Evolutionary conservation across 2,888 invertebrate species (phyloP), one percentile per base, ranked within the genome.

Genomic region (Schizotus pectinicornis): DNA sequence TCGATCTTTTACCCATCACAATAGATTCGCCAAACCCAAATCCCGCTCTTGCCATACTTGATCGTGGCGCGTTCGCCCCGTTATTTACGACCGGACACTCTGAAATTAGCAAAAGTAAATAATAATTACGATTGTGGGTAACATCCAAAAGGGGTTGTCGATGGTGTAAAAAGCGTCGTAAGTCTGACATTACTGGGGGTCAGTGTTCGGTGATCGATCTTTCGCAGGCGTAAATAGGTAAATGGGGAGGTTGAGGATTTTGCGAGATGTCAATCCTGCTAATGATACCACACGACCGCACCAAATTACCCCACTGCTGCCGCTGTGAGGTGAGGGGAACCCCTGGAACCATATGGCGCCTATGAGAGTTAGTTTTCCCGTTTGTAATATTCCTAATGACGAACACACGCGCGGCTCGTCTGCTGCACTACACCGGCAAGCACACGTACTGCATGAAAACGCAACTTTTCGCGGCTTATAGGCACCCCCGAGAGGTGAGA

Each of bases 381-480:
- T 78, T 80, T 79, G 79, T 78, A 80, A 81, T 81, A 81, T 81
- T 80, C 80, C 80, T 81, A 80, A 80, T 80, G 79, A 80, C 79
- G 76, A 74, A 71, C 74, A 77, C 78, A 79, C 76, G 76, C 77
- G 79, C 74, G 72, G 61, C 70, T 62, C 56, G 60, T 56, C 56
- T 57, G 60, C 49, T 56, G 42, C 42, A 43, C 42, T 14, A 63
- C 49, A 58, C 60, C 57, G 5, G 55, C 60, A 62, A 65, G 67
- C 73, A 73, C 77, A 75, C 76, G 76, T 69, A 75, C 76, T 76
- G 78, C 75, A 77, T 78, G 77, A 78, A 77, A 79, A 77, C 74
- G 77, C 76, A 77, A 77, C 77, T 78, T 78, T 77, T 67, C 63
- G 61, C 64, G 49, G 30, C 45, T 32, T 11, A 52, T 57, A n/a